Evolutionary conservation across 2,113 vertebrate species (phyloP), one percentile per base, ranked within the genome.

Genomic region (Egretta garzetta): DNA sequence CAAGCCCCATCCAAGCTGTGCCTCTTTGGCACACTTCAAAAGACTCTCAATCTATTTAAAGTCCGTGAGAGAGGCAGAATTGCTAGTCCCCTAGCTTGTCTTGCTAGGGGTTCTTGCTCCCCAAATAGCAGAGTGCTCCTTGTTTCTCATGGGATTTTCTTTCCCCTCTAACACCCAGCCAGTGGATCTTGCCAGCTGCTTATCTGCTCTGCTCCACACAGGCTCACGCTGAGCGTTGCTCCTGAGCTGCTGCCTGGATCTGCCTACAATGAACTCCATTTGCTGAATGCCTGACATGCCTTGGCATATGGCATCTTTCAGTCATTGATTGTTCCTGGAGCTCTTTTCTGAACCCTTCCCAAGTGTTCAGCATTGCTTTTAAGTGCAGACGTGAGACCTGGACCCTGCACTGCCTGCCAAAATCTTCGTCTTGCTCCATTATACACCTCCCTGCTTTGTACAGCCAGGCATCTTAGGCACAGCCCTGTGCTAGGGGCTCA

Each of bases 261-360:
- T 89, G 80, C 76, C 59, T 50, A 7, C 76, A 56, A 47, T 2
- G 2, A 71, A 55, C 67, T 91, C 75, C 6, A 0, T 90, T 93
- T 79, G 85, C 77, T 30, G 58, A 85, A 39, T 60, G 63, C 1
- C 0, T 68, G 63, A 58, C 0, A 1, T 83, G 62, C 80, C 77
- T 86, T 10, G 7, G 81, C 75, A 52, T 49, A 83, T 66, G 82
- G 79, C 79, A 94, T 14, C 67, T 60, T 91, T 24, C 87, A 76
- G 35, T 43, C 43, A 60, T 87, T 56, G 52, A 16, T 52, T 72
- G 52, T 49, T 94, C 73, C 81, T 85, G 58, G 49, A 91, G 76
- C 37, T 86, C 60, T 95, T 86, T 75, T 45, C 75, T 91, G 76
- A 84, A 28, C 64, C n/a, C 77, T 75, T 82, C 63, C 62, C 71